Evolutionary conservation across 1,140 invertebrate species (phyloP), one percentile per base, ranked within the genome.

Genomic region (Hermetia illucens): DNA sequence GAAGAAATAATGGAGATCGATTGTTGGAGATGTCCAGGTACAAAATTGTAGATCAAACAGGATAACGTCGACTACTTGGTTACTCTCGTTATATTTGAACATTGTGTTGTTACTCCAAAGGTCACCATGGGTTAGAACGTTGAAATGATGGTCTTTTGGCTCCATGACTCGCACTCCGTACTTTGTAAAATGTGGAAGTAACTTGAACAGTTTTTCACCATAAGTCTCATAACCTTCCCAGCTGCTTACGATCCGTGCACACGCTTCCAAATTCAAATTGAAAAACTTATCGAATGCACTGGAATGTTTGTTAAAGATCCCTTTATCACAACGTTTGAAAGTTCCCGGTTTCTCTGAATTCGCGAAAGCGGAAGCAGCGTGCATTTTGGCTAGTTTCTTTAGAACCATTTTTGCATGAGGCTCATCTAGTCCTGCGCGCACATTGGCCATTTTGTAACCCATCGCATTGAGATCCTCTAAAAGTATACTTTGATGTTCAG

Each of bases 21-120:
- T 43, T 0, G 52, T 49, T 1, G 58, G 56, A 5, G 59, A 57
- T 19, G 50, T 51, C 53, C 53, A 61, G 5, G 34, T 50, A 4
- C 45, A 35, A 36, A 55, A 60, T 38, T 61, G 58, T 8, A 58
- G 59, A 37, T 61, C 58, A 31, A 62, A 53, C 9, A 61, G 44
- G 1, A 57, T 70, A 2, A 69, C 63, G 36, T 68, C 61, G 15
- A 64, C 44, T 0, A 69, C 58, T 44, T 69, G 61, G 1, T 53
- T 57, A n/a, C n/a, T n/a, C 3, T 63, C 42, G 35, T 70, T 55
- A 44, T 77, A 76, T 29, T 64, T 64, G 44, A 78, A 75, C 29
- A 80, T 48, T 46, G 77, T 70, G 48, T 80, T 80, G 42, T 77
- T 78, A 0, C 70, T 59, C 75, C 75, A 79, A 10, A 65, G 60